Percentiles rank a stretch among this genome's conserved stretches.
Conservation (phyloP, 2,797 vertebrate species). For the Poecilia wingei region DNA sequence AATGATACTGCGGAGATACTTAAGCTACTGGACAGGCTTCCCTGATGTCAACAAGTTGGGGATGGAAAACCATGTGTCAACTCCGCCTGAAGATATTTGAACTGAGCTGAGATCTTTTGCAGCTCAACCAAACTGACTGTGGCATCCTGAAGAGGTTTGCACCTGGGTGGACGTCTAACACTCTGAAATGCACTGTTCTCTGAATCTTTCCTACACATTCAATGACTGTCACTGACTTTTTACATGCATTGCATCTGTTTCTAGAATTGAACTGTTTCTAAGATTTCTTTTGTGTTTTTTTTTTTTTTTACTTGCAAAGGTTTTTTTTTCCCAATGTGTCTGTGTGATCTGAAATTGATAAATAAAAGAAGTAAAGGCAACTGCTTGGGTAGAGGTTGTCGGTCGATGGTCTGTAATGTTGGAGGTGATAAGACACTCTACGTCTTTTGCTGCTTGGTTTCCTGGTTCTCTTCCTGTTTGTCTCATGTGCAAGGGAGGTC, state of each 20-base stretch:
- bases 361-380: conserved; percentile 42
- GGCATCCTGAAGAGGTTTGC: conserved; percentile 2
- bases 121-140: conserved; percentile 20
- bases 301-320: conserved; percentile 33
- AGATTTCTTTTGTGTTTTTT: conserved; percentile 28
- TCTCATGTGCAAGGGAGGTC: conserved; percentile 77
- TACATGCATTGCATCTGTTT: conserved; percentile 33
- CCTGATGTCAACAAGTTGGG: conserved; percentile 37
- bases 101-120: conserved; percentile 16
- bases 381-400: conserved; percentile 13
- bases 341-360: conserved; percentile 35
- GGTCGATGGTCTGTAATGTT: conserved; percentile 33
- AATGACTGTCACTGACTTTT: conserved; percentile 15
- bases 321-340: conserved; percentile 18
- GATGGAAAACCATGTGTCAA: conserved; percentile 21
- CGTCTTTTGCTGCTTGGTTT: conserved; percentile 58
- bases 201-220: conserved; percentile 14
- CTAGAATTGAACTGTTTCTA: conserved; percentile 29
- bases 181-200: conserved; percentile 20
- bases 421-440: conserved; percentile 46
- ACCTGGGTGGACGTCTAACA: conserved; percentile 23
- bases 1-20: conserved; percentile 88
- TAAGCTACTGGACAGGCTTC: conserved; percentile 80
- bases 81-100: conserved; percentile 40
- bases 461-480: conserved; percentile 84